Conservation (phyloP, 2,797 vertebrate species). For the Coilia nasus region DNA sequence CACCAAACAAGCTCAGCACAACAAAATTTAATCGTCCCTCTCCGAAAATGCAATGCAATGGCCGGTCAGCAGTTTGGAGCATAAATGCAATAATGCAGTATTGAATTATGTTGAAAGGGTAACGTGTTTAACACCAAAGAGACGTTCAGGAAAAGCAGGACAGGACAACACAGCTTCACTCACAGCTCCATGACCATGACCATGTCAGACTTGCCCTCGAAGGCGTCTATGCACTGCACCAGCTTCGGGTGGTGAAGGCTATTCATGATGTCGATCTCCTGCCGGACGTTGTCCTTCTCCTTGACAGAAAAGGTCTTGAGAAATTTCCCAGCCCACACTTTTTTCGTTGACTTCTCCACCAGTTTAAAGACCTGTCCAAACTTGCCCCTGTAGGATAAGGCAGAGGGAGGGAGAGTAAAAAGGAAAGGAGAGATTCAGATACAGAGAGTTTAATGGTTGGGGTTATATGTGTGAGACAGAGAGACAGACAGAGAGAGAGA, state of each 20-base stretch:
- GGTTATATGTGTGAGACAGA: neutral
- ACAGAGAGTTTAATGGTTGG: neutral
- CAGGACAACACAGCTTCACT: slow-evolving; percentile 33
- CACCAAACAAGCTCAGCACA: neutral
- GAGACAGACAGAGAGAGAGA: neutral
- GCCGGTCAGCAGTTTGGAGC: neutral
- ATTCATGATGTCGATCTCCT: slow-evolving; percentile 97
- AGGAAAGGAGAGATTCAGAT: neutral
- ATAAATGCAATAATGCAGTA: slow-evolving; percentile 9
- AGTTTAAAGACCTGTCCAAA: slow-evolving; percentile 98
- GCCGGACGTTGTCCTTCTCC: slow-evolving; percentile 92
- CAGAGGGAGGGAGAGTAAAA: neutral
- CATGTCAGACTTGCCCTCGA: slow-evolving; percentile 94
- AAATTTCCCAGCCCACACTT: slow-evolving; percentile 97
- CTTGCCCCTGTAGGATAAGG: slow-evolving; percentile 82
- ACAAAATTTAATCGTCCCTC: neutral
- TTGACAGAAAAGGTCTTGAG: slow-evolving; percentile 95
- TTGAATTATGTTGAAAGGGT: neutral
- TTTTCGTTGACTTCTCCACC: slow-evolving; percentile 91
- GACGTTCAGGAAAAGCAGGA: neutral
- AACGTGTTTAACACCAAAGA: neutral
- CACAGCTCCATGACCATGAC: slow-evolving; percentile 98
- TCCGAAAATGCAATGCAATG: neutral
- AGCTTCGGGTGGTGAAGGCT: slow-evolving; percentile 96
- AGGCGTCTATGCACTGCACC: slow-evolving; percentile 96